Conservation (phyloP, 1,140 invertebrate species). For the Heliothis virescens region DNA sequence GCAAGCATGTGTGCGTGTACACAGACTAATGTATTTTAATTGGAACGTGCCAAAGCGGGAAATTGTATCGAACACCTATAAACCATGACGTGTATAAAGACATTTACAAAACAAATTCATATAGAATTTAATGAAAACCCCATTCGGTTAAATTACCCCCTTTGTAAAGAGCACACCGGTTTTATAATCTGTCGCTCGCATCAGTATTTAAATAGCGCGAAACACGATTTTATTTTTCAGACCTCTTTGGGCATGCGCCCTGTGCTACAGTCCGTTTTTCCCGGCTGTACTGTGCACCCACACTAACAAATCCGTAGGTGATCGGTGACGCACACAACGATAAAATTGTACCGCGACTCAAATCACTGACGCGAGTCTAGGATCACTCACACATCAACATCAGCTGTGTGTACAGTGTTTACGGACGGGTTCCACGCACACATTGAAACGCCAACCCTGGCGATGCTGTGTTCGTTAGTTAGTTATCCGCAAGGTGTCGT, state of each 20-base stretch:
- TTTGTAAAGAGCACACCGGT: slow-evolving; percentile 54
- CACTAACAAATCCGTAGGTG: slow-evolving; percentile 63
- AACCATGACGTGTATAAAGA: slow-evolving; percentile 33
- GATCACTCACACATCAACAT: slow-evolving; percentile 63
- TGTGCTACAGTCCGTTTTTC: slow-evolving; percentile 56
- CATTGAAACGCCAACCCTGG: slow-evolving; percentile 64
- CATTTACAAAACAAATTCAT: slow-evolving; percentile 32
- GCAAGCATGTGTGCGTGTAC: not conserved
- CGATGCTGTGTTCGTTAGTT: slow-evolving; percentile 65
- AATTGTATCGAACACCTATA: slow-evolving; percentile 17
- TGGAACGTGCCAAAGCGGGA: not conserved
- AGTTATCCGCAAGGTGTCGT: slow-evolving; percentile 63
- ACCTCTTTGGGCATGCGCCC: slow-evolving; percentile 68
- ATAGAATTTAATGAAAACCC: slow-evolving; percentile 53
- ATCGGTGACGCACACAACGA: slow-evolving; percentile 64
- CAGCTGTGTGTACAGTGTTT: slow-evolving; percentile 53
- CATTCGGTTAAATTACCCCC: slow-evolving; percentile 58
- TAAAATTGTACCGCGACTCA: slow-evolving; percentile 62
- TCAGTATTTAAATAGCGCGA: slow-evolving; percentile 72
- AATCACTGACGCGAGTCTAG: slow-evolving; percentile 70
- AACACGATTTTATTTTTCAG: slow-evolving; percentile 72
- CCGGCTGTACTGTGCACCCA: slow-evolving; percentile 59
- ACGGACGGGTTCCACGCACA: slow-evolving; percentile 62
- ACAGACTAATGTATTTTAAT: not conserved
- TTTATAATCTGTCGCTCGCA: slow-evolving; percentile 63